These are phyloP conservation scores for Drosophila bipectinata DNA, from an alignment of 1,140 invertebrate genomes.

Conservation along the genomic window DNA sequence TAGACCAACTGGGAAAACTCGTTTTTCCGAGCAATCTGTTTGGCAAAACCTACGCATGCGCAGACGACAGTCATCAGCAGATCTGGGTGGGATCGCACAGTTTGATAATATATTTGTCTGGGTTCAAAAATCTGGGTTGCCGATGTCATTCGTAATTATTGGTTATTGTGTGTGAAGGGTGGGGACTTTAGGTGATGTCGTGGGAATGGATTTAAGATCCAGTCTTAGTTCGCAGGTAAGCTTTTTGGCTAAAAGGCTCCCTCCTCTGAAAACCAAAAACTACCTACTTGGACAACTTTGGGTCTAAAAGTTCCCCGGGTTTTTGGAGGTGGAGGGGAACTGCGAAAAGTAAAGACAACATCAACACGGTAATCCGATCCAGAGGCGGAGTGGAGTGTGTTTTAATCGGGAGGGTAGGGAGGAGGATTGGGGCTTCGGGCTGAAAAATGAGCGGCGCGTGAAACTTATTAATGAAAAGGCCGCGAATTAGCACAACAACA, in stretches of 20 bases:
- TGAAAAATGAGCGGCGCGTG: conserved; percentile 81
- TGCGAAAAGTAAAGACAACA: conserved; percentile 63
- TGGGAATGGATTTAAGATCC: conserved; percentile 2
- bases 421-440: conserved; percentile 24
- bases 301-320: conserved; percentile 16
- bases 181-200: neutral
- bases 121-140: conserved; percentile 44
- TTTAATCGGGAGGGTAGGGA: neutral
- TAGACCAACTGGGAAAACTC: conserved; percentile 56
- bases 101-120: conserved; percentile 50
- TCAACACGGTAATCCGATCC: conserved; percentile 78
- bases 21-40: conserved; percentile 54
- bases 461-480: conserved; percentile 82
- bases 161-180: neutral
- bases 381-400: conserved; percentile 32
- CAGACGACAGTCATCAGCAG: conserved; percentile 23
- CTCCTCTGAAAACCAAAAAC: conserved; percentile 16
- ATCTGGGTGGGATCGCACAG: conserved; percentile 22
- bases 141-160: conserved; percentile 36
- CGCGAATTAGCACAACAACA: conserved; percentile 70
- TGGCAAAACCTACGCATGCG: conserved; percentile 60
- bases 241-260: neutral
- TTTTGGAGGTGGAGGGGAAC: conserved; percentile 13
- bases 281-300: conserved; percentile 42
- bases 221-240: neutral